These are phyloP conservation scores for Bombylius discolor DNA, from an alignment of 2,888 invertebrate genomes.

Conservation along the genomic window DNA sequence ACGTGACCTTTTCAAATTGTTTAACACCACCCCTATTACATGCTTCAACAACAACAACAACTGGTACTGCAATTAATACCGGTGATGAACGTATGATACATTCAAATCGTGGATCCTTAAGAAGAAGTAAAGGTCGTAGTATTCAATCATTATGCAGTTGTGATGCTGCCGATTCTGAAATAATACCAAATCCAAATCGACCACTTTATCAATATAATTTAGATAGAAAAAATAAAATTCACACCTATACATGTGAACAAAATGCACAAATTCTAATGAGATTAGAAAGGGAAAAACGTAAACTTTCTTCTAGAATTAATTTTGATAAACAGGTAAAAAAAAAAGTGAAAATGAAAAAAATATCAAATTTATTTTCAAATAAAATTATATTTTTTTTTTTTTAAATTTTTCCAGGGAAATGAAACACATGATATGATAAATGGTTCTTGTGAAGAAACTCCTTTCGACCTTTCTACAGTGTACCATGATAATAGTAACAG, in stretches of 20 bases:
- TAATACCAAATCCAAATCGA: constrained; percentile 32
- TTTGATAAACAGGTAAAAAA: constrained; percentile 21
- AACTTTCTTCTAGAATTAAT: constrained; percentile 11
- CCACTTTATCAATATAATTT: constrained; percentile 38
- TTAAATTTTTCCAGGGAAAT: constrained; percentile 2
- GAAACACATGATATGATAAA: constrained; percentile 6
- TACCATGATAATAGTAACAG: constrained; percentile 10
- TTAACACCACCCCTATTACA: neutral
- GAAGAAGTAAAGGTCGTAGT: constrained; percentile 33
- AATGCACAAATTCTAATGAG: constrained; percentile 38
- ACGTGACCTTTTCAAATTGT: constrained; percentile 31
- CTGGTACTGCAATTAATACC: neutral
- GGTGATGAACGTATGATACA: constrained; percentile 6
- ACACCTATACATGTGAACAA: constrained; percentile 41
- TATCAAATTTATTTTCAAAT: neutral
- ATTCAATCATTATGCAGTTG: constrained; percentile 36
- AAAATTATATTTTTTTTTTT: neutral
- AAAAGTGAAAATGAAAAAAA: neutral
- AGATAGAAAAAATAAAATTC: constrained; percentile 36
- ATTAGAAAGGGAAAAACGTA: constrained; percentile 32
- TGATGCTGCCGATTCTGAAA: constrained; percentile 33
- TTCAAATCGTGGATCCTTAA: constrained; percentile 28
- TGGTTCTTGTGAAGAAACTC: constrained; percentile 8
- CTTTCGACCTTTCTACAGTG: constrained; percentile 8
- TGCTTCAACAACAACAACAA: constrained; percentile 20